Conservation (phyloP, 2,888 invertebrate species). For the Villa cingulata region DNA sequence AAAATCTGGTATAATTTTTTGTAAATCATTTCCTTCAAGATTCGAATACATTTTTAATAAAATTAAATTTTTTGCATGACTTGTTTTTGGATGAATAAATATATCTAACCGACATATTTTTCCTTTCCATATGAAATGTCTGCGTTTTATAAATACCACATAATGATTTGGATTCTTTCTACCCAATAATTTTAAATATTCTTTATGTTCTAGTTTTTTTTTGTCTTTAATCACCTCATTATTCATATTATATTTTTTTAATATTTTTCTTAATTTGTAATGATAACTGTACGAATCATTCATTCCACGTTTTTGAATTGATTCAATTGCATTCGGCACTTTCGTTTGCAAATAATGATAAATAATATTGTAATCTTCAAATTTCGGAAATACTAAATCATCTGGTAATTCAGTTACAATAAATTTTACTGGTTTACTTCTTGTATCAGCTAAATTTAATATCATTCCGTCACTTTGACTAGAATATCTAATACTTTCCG, state of each 20-base stretch:
- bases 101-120: neutral
- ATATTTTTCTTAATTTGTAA: neutral
- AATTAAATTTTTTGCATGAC: neutral
- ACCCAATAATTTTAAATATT: neutral
- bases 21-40: neutral
- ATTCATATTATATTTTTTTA: too few species aligned
- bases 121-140: neutral
- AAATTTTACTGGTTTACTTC: neutral
- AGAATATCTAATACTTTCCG: neutral
- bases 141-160: neutral
- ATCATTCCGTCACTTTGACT: neutral
- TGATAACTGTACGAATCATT: neutral
- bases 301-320: neutral
- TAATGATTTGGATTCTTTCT: neutral
- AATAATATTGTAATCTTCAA: neutral
- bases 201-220: neutral
- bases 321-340: neutral
- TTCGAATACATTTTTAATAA: neutral
- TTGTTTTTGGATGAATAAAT: neutral
- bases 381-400: neutral
- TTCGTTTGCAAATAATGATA: neutral
- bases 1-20: neutral
- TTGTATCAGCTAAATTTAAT: neutral
- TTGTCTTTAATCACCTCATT: too few species aligned
- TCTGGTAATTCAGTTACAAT: neutral